These are phyloP conservation scores for Eulithis testata DNA, from an alignment of 2,888 invertebrate genomes.

Conservation along the genomic window DNA sequence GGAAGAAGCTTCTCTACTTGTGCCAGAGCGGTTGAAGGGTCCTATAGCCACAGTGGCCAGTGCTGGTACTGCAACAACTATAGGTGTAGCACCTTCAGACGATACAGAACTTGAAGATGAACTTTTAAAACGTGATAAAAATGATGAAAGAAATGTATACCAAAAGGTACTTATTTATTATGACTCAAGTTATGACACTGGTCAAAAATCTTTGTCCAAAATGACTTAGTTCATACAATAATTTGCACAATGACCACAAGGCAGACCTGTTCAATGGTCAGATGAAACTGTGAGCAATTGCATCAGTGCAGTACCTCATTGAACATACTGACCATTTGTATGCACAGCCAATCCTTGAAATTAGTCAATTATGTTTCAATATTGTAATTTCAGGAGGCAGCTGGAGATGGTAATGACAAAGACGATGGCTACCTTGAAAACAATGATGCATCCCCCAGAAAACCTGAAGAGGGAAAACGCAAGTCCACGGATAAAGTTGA, in stretches of 20 bases:
- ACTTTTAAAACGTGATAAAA: conserved; percentile 53
- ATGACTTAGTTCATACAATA: too few species aligned
- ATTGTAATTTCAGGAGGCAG: conserved; percentile 59
- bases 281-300: too few species aligned
- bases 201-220: too few species aligned
- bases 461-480: conserved; percentile 51
- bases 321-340: too few species aligned
- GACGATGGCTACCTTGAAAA: conserved; percentile 59
- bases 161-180: conserved; percentile 3
- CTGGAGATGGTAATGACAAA: conserved; percentile 61
- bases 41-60: conserved; percentile 49
- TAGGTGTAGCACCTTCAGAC: conserved; percentile 50
- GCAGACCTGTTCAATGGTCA: too few species aligned
- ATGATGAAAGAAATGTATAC: conserved; percentile 63
- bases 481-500: conserved; percentile 69
- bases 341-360: too few species aligned
- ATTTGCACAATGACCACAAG: too few species aligned
- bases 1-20: conserved; percentile 61
- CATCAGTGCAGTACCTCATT: too few species aligned
- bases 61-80: conserved; percentile 43
- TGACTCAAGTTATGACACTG: too few species aligned
- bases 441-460: conserved; percentile 52
- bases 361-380: too few species aligned
- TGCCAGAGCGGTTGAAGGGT: conserved; percentile 55
- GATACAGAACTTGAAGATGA: conserved; percentile 50